These are phyloP conservation scores for Acronicta leporina DNA, from an alignment of 2,888 invertebrate species.

Conservation along the genomic window DNA sequence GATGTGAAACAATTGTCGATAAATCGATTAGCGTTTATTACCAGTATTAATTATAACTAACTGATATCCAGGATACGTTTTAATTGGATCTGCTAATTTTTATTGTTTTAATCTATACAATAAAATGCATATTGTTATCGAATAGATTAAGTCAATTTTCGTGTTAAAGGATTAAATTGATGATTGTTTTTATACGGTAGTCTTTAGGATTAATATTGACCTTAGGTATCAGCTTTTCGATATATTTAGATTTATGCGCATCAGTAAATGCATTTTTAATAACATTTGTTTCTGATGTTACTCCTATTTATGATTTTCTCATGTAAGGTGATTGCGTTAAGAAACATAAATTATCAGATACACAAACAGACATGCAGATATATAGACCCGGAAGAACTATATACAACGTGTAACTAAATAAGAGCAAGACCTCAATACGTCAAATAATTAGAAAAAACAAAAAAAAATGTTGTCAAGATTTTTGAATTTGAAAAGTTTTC, in stretches of 20 bases:
- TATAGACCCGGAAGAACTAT: no score
- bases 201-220: constrained; percentile 9
- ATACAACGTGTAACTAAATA: no score
- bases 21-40: neutral
- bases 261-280: neutral
- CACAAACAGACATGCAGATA: no score
- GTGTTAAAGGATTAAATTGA: constrained; percentile 20
- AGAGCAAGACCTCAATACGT: no score
- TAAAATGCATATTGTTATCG: constrained; percentile 19
- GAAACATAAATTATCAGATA: no score
- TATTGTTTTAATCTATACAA: constrained; percentile 9
- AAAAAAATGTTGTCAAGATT: no score
- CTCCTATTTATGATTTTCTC: no score
- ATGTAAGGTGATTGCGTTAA: no score
- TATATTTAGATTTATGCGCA: constrained; percentile 6
- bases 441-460: no score
- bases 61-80: constrained; percentile 4
- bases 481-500: no score
- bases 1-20: constrained; percentile 14
- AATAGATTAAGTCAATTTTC: constrained; percentile 5
- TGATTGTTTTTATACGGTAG: constrained; percentile 32
- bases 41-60: neutral
- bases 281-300: neutral
- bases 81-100: constrained; percentile 26
- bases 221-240: constrained; percentile 13